phyloP scores from a whole-genome alignment of 2,113 vertebrate genomes.

The Anolis carolinensis region DNA sequence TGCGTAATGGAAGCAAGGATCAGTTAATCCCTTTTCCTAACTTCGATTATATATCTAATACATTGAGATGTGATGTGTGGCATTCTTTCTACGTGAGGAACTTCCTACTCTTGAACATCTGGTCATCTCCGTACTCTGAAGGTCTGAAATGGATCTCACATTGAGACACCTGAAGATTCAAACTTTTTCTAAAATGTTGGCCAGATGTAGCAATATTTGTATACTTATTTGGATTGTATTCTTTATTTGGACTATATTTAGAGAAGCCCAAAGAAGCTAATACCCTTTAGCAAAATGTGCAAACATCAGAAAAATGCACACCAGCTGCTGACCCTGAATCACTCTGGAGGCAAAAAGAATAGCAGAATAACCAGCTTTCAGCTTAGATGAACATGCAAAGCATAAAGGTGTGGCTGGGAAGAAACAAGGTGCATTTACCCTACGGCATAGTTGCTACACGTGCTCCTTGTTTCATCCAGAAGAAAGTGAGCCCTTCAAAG shows the following conservation, averaged over 20 bases:
- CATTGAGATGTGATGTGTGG: too few species aligned
- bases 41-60: too few species aligned
- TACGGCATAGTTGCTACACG: rapidly evolving
- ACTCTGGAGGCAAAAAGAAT: not conserved
- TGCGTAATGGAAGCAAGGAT: not conserved
- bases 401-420: constrained; percentile 10
- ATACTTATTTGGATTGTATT: not conserved
- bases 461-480: not conserved
- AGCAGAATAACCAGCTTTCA: constrained; percentile 3
- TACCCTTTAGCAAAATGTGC: not conserved
- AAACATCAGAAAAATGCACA: constrained; percentile 15
- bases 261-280: not conserved
- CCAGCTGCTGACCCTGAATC: constrained; percentile 52
- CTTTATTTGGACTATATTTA: not conserved
- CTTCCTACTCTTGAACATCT: not conserved
- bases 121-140: not conserved
- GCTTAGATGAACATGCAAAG: not conserved
- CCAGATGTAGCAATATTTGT: not conserved
- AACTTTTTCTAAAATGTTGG: not conserved
- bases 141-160: not conserved
- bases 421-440: not conserved
- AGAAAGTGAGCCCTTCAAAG: constrained; percentile 8
- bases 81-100: not conserved
- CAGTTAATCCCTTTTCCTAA: too few species aligned
- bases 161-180: not conserved